Evolutionary conservation across 2,113 vertebrate species (phyloP).

Genomic region (Promerops cafer): DNA sequence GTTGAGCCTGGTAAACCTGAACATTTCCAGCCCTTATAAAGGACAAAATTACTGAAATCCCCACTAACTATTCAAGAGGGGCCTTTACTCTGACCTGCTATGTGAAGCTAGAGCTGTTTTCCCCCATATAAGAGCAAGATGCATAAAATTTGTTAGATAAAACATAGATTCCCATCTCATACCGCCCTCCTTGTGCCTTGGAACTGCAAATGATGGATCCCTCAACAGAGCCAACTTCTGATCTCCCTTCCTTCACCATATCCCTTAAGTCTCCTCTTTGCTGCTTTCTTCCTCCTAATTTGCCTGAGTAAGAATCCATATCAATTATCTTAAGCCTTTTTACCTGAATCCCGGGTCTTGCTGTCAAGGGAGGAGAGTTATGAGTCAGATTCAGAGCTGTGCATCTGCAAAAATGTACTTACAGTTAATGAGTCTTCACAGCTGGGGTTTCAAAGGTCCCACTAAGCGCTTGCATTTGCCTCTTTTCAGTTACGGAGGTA

Average conservation of each 20-base stretch:
- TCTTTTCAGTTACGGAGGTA: conserved; percentile 40
- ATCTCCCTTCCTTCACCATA: background rate
- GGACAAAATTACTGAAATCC: background rate
- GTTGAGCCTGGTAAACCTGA: conserved; percentile 64
- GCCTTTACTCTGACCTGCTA: background rate
- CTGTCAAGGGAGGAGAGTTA: conserved; percentile 8
- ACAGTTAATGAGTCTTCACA: conserved; percentile 45
- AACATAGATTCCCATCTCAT: background rate
- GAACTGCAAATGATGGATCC: background rate
- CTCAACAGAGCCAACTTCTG: background rate
- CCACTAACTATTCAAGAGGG: background rate
- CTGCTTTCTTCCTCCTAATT: background rate
- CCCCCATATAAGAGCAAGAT: background rate
- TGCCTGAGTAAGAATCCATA: background rate
- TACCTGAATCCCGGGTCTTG: background rate
- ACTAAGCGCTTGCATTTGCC: background rate
- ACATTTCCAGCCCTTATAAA: background rate
- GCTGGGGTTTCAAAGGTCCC: conserved; percentile 49
- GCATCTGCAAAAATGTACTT: conserved; percentile 39
- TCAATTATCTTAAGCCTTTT: conserved; percentile 29
- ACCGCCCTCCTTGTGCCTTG: background rate
- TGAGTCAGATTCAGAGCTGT: conserved; percentile 41
- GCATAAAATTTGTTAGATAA: background rate
- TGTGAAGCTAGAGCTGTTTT: background rate
- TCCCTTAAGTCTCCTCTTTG: background rate